phyloP scores from a whole-genome alignment of 2,888 invertebrate species.

The Ferrisia virgata region DNA sequence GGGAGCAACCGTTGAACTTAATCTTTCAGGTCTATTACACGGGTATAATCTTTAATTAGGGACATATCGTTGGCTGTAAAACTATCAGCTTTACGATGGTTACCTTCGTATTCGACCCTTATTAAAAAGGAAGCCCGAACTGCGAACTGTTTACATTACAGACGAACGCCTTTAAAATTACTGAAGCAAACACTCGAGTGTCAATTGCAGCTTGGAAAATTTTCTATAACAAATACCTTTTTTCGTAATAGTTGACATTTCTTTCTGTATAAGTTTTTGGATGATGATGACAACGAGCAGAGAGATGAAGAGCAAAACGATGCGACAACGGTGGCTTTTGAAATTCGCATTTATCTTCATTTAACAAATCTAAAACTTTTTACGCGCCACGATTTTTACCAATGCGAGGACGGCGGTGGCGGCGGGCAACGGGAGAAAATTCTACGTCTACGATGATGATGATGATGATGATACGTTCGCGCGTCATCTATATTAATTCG shows the following conservation, averaged over 20 bases:
- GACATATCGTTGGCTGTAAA: slow-evolving; percentile 24
- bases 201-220: slow-evolving; percentile 45
- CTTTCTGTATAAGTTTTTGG: not conserved
- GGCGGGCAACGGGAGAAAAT: not conserved
- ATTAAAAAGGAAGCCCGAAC: slow-evolving; percentile 8
- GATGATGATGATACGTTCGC: no score
- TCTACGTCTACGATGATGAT: not conserved
- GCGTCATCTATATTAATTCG: slow-evolving; percentile 35
- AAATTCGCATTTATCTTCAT: slow-evolving; percentile 45
- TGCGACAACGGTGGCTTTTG: not conserved
- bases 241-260: slow-evolving; percentile 34
- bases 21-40: slow-evolving; percentile 33
- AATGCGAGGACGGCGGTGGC: not conserved
- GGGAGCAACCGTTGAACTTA: not conserved
- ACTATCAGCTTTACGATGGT: not conserved
- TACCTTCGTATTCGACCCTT: slow-evolving; percentile 33
- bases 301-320: not conserved
- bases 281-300: not conserved
- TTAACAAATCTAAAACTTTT: slow-evolving; percentile 31
- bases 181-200: slow-evolving; percentile 42
- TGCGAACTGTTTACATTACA: slow-evolving; percentile 38
- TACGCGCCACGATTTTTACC: not conserved
- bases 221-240: slow-evolving; percentile 43
- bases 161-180: slow-evolving; percentile 42
- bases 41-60: slow-evolving; percentile 41